Base-by-base conservation (phyloP, 2,888 invertebrate genomes). In the Mythimna impura region DNA sequence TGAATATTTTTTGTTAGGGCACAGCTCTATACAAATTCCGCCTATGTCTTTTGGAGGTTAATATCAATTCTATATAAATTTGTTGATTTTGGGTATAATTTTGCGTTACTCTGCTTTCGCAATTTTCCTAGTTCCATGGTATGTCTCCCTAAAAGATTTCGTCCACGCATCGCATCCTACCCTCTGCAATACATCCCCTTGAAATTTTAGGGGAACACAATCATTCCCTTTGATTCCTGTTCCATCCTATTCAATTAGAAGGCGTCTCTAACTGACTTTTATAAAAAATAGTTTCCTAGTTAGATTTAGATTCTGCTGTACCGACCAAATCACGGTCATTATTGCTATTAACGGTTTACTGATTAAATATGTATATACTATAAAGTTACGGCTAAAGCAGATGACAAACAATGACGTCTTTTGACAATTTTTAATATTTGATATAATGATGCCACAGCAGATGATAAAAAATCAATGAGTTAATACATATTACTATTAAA, bases 241-340 rank as follows among this genome's bases (percentile, higher is more conserved):
- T 92, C 94, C 95, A 91, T 94, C 93, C 93, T 92, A 95, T 95
- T 95, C 95, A 96, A 96, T 96, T 96, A 96, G 94, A 90, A 94
- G 93, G 93, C 94, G 93, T 91, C 93, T 93, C 91, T 92, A 91
- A 93, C 92, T 91, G 92, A 91, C 91, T 93, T 83, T 91, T 89
- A 89, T 89, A 88, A 90, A 89, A 91, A 92, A 93, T 88, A 69
- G 85, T 84, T 87, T 87, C 85, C 79, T 84, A 81, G 78, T 84
- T 78, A 66, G 77, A 83, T 85, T 84, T 72, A 66, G 66, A 77
- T 76, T 77, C 73, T 58, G 63, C 62, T 50, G 17, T 61, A 22
- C 9, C 17, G n/a, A 12, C 40, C 64, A 72, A 69, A 76, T 58
- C 57, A 69, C 14, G 5, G 36, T 17, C 36, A 61, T 60, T 40